Conservation (phyloP, 2,113 vertebrate genomes). For the Halichoeres trimaculatus region DNA sequence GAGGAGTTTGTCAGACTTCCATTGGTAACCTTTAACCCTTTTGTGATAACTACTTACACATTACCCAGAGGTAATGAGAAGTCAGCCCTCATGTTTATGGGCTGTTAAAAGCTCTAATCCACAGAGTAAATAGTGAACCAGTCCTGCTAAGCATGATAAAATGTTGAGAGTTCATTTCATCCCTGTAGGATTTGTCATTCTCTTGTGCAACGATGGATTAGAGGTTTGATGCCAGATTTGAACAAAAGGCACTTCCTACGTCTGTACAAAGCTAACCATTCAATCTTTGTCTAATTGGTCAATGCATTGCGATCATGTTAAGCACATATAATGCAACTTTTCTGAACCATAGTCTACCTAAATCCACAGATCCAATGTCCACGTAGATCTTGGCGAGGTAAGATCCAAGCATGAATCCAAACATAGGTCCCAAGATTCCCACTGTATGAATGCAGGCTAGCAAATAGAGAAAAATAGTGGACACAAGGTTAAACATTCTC, state of each 20-base stretch:
- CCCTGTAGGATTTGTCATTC: not conserved
- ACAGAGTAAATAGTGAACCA: not conserved
- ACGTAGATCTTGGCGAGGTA: conserved; percentile 93
- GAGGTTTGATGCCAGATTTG: not conserved
- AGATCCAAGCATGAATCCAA: conserved; percentile 94
- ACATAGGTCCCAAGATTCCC: conserved; percentile 93
- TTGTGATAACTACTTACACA: not conserved
- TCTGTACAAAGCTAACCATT: not conserved
- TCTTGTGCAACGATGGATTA: not conserved
- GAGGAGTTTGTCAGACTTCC: not conserved
- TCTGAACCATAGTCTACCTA: conserved; percentile 83
- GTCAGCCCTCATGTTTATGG: not conserved
- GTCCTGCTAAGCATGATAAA: not conserved
- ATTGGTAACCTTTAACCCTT: not conserved
- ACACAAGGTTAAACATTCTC: too few relatives aligned
- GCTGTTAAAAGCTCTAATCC: not conserved
- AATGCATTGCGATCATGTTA: not conserved
- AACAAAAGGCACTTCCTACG: not conserved
- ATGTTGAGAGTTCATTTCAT: too few relatives aligned
- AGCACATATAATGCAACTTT: not conserved
- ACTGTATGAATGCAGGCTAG: conserved; percentile 92
- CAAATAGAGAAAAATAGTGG: conserved; percentile 27
- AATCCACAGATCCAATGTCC: conserved; percentile 90
- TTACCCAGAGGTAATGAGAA: too few relatives aligned
- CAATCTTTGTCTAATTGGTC: not conserved